phyloP scores from a whole-genome alignment of 2,888 invertebrate genomes.

The Mythimna albipuncta region DNA sequence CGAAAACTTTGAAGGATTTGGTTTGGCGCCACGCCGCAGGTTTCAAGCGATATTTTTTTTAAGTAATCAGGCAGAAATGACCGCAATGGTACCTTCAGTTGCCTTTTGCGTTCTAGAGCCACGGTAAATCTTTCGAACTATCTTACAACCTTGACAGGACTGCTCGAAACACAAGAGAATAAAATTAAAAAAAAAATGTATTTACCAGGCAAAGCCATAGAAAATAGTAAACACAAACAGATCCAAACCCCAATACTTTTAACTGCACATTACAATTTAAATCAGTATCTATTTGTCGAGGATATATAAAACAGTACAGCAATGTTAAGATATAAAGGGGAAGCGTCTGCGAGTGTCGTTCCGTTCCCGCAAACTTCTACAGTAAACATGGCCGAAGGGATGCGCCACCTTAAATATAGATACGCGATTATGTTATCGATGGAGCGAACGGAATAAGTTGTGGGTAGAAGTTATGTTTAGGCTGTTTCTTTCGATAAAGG shows the following conservation, averaged over 20 bases:
- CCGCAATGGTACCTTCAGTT: too few species aligned
- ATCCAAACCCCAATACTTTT: slow-evolving; percentile 52
- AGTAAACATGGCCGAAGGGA: slow-evolving; percentile 63
- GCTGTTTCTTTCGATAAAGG: slow-evolving; percentile 33
- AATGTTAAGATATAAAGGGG: slow-evolving; percentile 62
- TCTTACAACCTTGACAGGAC: too few species aligned
- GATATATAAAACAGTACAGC: slow-evolving; percentile 57
- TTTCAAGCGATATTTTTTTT: too few species aligned
- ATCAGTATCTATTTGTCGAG: slow-evolving; percentile 61
- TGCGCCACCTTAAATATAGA: slow-evolving; percentile 49
- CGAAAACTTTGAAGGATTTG: too few species aligned
- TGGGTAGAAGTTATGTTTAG: slow-evolving; percentile 29
- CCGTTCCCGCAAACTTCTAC: slow-evolving; percentile 62
- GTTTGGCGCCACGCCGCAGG: too few species aligned
- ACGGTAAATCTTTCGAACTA: too few species aligned
- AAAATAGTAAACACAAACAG: slow-evolving; percentile 2
- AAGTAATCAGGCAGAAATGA: too few species aligned
- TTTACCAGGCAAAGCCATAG: background rate
- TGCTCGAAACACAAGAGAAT: too few species aligned
- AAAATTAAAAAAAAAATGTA: background rate
- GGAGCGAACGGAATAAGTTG: slow-evolving; percentile 36
- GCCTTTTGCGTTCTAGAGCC: too few species aligned
- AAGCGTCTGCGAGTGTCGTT: slow-evolving; percentile 66
- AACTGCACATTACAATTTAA: slow-evolving; percentile 57
- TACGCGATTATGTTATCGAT: slow-evolving; percentile 44